Percentiles rank a stretch among this genome's conserved stretches.
Evolutionary conservation across 2,797 vertebrate genomes (phyloP).

Genomic region (Sebastes nivosus): DNA sequence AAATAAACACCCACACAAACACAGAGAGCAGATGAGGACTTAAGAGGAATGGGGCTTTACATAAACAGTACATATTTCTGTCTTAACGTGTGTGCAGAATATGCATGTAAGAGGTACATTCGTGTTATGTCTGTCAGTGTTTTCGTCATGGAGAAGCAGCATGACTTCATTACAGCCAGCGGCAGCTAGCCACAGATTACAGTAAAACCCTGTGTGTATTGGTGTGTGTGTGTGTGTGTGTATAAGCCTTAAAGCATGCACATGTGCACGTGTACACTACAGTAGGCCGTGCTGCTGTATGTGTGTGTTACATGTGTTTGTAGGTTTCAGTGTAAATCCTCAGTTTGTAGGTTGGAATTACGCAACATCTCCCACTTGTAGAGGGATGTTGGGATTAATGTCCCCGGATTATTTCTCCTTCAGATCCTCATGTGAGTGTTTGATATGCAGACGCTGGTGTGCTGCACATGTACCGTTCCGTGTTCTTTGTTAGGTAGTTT

Average conservation of each 20-base stretch:
- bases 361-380: slow-evolving; percentile 56
- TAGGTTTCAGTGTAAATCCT: slow-evolving; percentile 61
- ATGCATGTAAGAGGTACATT: slow-evolving; percentile 3
- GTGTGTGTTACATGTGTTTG: slow-evolving; percentile 56
- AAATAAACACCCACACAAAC: background rate
- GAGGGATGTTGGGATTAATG: slow-evolving; percentile 59
- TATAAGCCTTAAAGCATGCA: slow-evolving; percentile 40
- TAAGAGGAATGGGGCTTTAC: background rate
- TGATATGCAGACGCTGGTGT: slow-evolving; percentile 17
- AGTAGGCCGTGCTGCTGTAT: slow-evolving; percentile 12
- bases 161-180: slow-evolving; percentile 63
- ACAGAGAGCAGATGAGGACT: background rate
- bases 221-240: slow-evolving; percentile 13
- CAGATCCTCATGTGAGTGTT: slow-evolving; percentile 47
- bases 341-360: slow-evolving; percentile 71
- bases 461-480: background rate
- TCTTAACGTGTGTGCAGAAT: background rate
- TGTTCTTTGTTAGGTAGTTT: slow-evolving; percentile 17
- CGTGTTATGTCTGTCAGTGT: slow-evolving; percentile 23
- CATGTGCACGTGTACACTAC: slow-evolving; percentile 31
- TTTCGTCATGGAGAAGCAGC: slow-evolving; percentile 41
- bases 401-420: slow-evolving; percentile 64
- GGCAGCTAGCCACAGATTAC: slow-evolving; percentile 67
- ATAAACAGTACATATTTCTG: background rate
- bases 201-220: slow-evolving; percentile 40